Conservation (phyloP, 2,113 vertebrate species). For the Gambusia holbrooki region DNA sequence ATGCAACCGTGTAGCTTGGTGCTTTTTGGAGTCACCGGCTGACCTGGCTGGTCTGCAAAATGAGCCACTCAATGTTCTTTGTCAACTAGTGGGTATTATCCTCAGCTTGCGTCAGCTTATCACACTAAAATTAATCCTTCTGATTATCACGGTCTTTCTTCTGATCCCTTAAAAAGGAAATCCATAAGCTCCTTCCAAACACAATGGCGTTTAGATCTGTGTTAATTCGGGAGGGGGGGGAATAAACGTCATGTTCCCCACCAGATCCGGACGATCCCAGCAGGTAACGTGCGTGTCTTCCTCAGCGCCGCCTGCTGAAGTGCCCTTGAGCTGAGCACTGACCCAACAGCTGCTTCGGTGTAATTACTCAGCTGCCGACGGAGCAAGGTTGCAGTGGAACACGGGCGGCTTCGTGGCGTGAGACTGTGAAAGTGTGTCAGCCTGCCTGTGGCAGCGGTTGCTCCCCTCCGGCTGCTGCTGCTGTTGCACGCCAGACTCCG, state of each 20-base stretch:
- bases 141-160: constrained; percentile 35
- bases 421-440: constrained; percentile 40
- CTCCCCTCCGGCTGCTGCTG: constrained; percentile 26
- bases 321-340: constrained; percentile 69
- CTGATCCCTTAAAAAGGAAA: constrained; percentile 29
- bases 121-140: constrained; percentile 32
- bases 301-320: constrained; percentile 46
- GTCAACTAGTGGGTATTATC: constrained; percentile 29
- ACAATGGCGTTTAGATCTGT: constrained; percentile 36
- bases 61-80: constrained; percentile 39
- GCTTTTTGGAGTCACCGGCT: constrained; percentile 47
- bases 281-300: constrained; percentile 42
- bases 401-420: constrained; percentile 34
- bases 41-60: constrained; percentile 47
- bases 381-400: constrained; percentile 44
- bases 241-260: constrained; percentile 7
- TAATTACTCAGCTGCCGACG: constrained; percentile 51
- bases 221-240: constrained; percentile 1
- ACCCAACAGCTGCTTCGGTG: constrained; percentile 48
- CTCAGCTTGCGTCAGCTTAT: constrained; percentile 28
- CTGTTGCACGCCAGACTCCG: constrained; percentile 6
- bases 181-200: constrained; percentile 25
- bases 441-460: constrained; percentile 23
- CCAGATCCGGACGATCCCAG: constrained; percentile 35
- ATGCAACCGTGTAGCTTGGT: constrained; percentile 52